Evolutionary conservation across 2,888 invertebrate genomes (phyloP).

Genomic region (Ethmia dodecea): DNA sequence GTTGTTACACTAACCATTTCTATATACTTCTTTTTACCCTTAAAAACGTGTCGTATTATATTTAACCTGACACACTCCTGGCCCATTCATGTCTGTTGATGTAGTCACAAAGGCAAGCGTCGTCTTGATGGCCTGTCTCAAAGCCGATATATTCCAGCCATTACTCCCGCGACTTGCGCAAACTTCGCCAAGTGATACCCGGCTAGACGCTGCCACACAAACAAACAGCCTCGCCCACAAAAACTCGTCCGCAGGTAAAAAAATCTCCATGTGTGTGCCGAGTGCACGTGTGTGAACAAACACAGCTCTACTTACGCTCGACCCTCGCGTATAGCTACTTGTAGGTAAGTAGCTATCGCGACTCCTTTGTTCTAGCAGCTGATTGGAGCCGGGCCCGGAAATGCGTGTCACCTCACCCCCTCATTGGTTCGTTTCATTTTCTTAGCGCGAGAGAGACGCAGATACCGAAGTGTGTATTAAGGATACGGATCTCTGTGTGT

Average conservation of each 20-base stretch:
- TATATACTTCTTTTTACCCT: background rate
- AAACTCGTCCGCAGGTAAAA: conserved; percentile 61
- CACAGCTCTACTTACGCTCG: conserved; percentile 54
- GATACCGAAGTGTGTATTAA: conserved; percentile 68
- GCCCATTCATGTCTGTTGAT: conserved; percentile 38
- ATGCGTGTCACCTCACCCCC: conserved; percentile 78
- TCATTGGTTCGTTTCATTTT: conserved; percentile 78
- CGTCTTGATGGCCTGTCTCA: conserved; percentile 35
- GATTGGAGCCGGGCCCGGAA: conserved; percentile 78
- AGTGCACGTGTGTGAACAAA: conserved; percentile 50
- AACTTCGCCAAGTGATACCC: conserved; percentile 57
- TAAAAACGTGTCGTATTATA: conserved; percentile 6
- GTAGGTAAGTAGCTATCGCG: conserved; percentile 74
- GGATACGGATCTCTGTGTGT: conserved; percentile 67
- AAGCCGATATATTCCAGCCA: conserved; percentile 55
- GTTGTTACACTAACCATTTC: background rate
- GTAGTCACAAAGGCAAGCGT: conserved; percentile 39
- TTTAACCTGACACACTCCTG: conserved; percentile 27
- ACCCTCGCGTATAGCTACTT: conserved; percentile 66
- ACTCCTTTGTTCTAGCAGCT: conserved; percentile 79
- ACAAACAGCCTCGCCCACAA: conserved; percentile 57
- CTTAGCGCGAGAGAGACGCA: conserved; percentile 75
- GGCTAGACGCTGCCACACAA: conserved; percentile 61
- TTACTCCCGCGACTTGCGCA: conserved; percentile 52
- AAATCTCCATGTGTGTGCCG: conserved; percentile 45